Conservation (phyloP, 2,888 invertebrate genomes). For the Meliscaeva auricollis region DNA sequence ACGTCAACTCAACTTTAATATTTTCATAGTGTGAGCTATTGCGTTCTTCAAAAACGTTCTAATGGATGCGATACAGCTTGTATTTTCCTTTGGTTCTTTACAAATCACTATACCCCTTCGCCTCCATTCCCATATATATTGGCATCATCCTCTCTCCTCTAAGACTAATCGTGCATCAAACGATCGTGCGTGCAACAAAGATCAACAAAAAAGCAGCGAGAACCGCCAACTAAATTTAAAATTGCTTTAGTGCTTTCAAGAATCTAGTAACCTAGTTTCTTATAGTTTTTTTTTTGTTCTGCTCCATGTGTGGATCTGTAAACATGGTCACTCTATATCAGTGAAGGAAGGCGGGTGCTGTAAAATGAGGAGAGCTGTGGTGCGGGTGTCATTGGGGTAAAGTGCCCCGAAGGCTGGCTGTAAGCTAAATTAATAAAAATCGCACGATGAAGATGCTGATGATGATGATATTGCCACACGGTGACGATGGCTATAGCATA, state of each 20-base stretch:
- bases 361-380: constrained; percentile 13
- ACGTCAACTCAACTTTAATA: constrained; percentile 49
- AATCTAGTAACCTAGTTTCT: constrained; percentile 76
- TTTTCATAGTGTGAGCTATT: constrained; percentile 44
- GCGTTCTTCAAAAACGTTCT: constrained; percentile 59
- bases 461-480: constrained; percentile 61
- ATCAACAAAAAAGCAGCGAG: constrained; percentile 56
- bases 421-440: constrained; percentile 64
- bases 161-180: constrained; percentile 61
- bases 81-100: constrained; percentile 48
- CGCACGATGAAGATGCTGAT: constrained; percentile 63
- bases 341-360: constrained; percentile 14
- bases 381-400: constrained; percentile 4
- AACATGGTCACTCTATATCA: constrained; percentile 60
- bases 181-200: constrained; percentile 71
- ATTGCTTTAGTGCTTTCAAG: constrained; percentile 72
- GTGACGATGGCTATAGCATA: constrained; percentile 33
- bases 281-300: constrained; percentile 23
- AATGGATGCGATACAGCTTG: constrained; percentile 35
- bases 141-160: background rate
- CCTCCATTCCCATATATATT: background rate
- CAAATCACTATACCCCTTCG: background rate
- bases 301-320: constrained; percentile 73
- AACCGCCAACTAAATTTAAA: constrained; percentile 69
- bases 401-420: constrained; percentile 30